phyloP scores from a whole-genome alignment of 2,797 vertebrate genomes.

The Fundulus diaphanus region DNA sequence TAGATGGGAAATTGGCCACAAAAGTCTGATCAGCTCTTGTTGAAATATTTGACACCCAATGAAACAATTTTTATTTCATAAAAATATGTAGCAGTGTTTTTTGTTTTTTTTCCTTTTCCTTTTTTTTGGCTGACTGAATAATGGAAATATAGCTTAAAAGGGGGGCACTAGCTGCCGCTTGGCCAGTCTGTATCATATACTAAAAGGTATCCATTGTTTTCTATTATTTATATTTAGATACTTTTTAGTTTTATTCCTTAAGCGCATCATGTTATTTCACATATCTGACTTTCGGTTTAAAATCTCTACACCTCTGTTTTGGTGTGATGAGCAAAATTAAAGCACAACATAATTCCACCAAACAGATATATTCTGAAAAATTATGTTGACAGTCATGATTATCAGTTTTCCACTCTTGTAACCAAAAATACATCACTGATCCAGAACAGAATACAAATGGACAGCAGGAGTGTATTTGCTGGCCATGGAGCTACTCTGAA shows the following conservation, averaged over 20 bases:
- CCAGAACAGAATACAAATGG: slow-evolving; percentile 11
- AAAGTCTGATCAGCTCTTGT: not conserved
- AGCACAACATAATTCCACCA: slow-evolving; percentile 3
- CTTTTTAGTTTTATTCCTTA: not conserved
- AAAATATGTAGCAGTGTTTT: not conserved
- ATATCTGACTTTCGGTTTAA: not conserved
- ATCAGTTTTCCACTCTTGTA: slow-evolving; percentile 33
- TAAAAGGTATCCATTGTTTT: not conserved
- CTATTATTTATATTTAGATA: too few species aligned
- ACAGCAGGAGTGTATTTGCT: not conserved
- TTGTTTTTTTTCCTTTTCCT: too few species aligned
- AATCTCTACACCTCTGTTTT: not conserved
- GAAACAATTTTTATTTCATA: not conserved
- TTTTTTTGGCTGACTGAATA: not conserved
- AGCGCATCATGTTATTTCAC: not conserved
- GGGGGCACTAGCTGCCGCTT: too few species aligned
- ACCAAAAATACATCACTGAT: slow-evolving; percentile 15
- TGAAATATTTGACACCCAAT: not conserved
- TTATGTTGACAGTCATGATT: slow-evolving; percentile 51
- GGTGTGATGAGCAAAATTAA: not conserved
- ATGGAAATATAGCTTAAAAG: not conserved
- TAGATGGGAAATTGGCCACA: not conserved
- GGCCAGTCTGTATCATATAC: not conserved
- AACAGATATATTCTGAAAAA: slow-evolving; percentile 5
- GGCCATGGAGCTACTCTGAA: not conserved